Evolutionary conservation across 2,797 vertebrate genomes (phyloP).

Genomic region (Chelon auratus): DNA sequence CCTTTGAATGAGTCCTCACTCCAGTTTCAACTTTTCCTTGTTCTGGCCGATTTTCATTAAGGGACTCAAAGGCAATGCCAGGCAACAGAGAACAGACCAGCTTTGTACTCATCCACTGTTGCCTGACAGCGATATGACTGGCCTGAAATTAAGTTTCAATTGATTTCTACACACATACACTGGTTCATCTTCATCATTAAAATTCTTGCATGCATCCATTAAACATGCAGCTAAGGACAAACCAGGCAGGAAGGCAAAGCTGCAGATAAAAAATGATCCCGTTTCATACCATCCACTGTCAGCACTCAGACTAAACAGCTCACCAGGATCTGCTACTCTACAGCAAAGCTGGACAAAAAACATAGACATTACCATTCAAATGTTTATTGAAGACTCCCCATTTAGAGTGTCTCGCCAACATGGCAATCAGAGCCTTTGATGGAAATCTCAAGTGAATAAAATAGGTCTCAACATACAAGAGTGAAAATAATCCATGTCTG

Average conservation of each 20-base stretch:
- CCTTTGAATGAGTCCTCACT: constrained; percentile 61
- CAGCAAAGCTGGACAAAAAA: constrained; percentile 5
- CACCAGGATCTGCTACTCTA: constrained; percentile 12
- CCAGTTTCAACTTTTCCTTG: constrained; percentile 58
- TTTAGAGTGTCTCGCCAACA: neutral
- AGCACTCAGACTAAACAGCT: constrained; percentile 20
- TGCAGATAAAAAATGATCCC: constrained; percentile 29
- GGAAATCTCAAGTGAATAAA: constrained; percentile 28
- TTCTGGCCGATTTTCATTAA: constrained; percentile 65
- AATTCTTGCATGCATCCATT: neutral
- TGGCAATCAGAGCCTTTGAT: constrained; percentile 7
- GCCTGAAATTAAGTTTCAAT: constrained; percentile 60
- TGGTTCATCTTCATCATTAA: constrained; percentile 22
- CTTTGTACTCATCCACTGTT: constrained; percentile 65
- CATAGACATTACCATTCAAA: neutral
- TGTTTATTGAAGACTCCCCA: neutral
- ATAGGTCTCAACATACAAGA: neutral
- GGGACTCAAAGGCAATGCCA: constrained; percentile 50
- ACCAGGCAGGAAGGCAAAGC: neutral
- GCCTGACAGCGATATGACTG: constrained; percentile 61
- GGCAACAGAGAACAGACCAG: constrained; percentile 66
- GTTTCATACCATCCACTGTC: constrained; percentile 27
- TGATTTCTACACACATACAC: constrained; percentile 22
- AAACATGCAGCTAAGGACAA: constrained; percentile 17
- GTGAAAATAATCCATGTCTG: constrained; percentile 41